Conservation (phyloP, 2,113 vertebrate genomes). For the Ceuthmochares aereus region DNA sequence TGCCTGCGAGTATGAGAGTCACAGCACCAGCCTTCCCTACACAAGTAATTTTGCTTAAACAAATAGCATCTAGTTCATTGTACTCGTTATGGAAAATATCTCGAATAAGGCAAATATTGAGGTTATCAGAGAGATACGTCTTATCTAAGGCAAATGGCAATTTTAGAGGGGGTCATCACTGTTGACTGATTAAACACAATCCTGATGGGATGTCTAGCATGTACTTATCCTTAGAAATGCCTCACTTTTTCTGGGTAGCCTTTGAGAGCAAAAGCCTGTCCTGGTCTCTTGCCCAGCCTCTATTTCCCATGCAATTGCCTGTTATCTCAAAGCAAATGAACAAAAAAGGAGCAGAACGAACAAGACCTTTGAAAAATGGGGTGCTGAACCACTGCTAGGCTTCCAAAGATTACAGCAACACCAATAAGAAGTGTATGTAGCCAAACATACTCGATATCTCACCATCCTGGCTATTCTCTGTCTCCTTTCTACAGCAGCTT, state of each 20-base stretch:
- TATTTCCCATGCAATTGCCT: constrained; percentile 19
- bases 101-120: constrained; percentile 55
- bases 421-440: not conserved
- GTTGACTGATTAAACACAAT: constrained; percentile 26
- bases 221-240: not conserved
- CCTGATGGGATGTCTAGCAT: constrained; percentile 31
- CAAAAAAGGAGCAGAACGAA: not conserved
- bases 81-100: not conserved
- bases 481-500: not conserved
- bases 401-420: not conserved
- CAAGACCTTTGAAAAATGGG: not conserved
- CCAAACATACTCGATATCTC: not conserved
- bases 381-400: not conserved
- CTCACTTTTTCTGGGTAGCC: not conserved
- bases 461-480: not conserved
- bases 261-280: not conserved
- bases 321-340: constrained; percentile 41
- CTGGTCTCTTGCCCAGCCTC: constrained; percentile 29
- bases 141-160: constrained; percentile 42
- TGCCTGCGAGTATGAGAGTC: not conserved
- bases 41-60: constrained; percentile 45
- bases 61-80: constrained; percentile 33
- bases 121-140: constrained; percentile 64
- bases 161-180: constrained; percentile 41
- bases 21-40: not conserved